These are phyloP conservation scores for Ceyx melanurus DNA, from an alignment of 2,113 vertebrate genomes.

Conservation along the genomic window DNA sequence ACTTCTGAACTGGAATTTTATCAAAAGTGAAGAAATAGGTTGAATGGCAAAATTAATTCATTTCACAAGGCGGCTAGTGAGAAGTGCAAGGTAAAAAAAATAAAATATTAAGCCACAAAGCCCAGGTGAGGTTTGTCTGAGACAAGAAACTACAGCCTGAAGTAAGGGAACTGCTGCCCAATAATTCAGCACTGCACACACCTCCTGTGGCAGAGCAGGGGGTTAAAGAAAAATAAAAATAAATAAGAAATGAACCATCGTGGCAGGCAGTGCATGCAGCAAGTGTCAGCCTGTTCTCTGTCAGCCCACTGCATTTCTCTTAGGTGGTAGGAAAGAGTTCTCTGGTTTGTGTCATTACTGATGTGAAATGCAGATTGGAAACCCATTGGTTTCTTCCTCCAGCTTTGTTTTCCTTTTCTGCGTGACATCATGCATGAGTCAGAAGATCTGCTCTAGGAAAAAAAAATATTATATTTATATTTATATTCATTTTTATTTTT, in stretches of 20 bases:
- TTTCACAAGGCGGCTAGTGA: background rate
- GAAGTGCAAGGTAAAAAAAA: background rate
- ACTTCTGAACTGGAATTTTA: background rate
- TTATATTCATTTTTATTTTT: too few species aligned
- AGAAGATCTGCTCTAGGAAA: background rate
- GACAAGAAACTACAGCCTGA: background rate
- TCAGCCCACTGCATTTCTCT: background rate
- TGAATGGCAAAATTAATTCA: conserved; percentile 37
- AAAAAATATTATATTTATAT: background rate
- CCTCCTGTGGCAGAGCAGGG: background rate
- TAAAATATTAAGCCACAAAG: background rate
- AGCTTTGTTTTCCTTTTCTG: background rate
- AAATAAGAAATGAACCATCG: background rate
- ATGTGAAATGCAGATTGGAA: background rate
- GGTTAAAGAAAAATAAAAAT: background rate
- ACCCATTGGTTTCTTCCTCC: background rate
- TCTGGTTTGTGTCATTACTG: background rate
- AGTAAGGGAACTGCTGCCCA: conserved; percentile 8
- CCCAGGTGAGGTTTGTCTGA: background rate
- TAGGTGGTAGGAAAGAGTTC: background rate
- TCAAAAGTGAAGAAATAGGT: conserved; percentile 20
- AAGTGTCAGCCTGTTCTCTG: conserved; percentile 6
- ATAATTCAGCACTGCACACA: background rate
- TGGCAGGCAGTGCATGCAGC: background rate
- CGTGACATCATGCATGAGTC: background rate